A percentile compares a stretch with the other conserved stretches of the same genome.
Conservation (phyloP, 1,140 invertebrate species). For the Apis florea region DNA sequence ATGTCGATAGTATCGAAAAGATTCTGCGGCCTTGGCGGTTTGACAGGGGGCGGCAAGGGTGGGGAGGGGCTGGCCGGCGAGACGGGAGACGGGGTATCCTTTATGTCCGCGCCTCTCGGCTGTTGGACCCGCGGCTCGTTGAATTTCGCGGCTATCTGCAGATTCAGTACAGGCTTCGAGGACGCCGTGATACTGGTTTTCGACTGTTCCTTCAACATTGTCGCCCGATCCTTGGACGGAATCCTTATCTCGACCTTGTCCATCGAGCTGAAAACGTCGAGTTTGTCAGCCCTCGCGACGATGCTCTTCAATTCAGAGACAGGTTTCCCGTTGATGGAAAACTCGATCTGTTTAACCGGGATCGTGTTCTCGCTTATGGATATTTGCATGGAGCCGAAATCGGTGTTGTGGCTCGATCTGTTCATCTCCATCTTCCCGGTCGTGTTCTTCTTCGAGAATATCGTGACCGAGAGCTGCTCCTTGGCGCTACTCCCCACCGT, state of each 20-base stretch:
- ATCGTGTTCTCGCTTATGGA: slow-evolving; percentile 59
- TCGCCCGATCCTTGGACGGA: slow-evolving; percentile 13
- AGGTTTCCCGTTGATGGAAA: slow-evolving; percentile 63
- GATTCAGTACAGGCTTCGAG: slow-evolving; percentile 40
- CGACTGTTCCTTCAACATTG: background rate
- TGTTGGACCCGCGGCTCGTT: slow-evolving; percentile 11
- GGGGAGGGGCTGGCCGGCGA: background rate
- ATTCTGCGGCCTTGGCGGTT: background rate
- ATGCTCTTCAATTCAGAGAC: slow-evolving; percentile 58
- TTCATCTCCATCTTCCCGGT: background rate
- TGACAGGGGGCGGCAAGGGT: slow-evolving; percentile 16
- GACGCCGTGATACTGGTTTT: background rate
- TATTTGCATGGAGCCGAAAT: slow-evolving; percentile 57
- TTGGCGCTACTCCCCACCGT: background rate
- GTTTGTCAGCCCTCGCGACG: slow-evolving; percentile 47
- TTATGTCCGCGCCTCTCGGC: background rate
- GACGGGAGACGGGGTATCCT: background rate
- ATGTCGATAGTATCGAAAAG: background rate
- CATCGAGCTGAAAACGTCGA: slow-evolving; percentile 56
- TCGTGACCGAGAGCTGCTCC: slow-evolving; percentile 50
- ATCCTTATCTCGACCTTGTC: slow-evolving; percentile 67
- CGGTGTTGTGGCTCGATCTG: background rate
- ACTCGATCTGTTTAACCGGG: slow-evolving; percentile 62
- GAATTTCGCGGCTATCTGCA: slow-evolving; percentile 56
- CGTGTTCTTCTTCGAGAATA: slow-evolving; percentile 15